These are phyloP conservation scores for Euphydryas editha DNA, from an alignment of 2,888 invertebrate species.

Conservation along the genomic window DNA sequence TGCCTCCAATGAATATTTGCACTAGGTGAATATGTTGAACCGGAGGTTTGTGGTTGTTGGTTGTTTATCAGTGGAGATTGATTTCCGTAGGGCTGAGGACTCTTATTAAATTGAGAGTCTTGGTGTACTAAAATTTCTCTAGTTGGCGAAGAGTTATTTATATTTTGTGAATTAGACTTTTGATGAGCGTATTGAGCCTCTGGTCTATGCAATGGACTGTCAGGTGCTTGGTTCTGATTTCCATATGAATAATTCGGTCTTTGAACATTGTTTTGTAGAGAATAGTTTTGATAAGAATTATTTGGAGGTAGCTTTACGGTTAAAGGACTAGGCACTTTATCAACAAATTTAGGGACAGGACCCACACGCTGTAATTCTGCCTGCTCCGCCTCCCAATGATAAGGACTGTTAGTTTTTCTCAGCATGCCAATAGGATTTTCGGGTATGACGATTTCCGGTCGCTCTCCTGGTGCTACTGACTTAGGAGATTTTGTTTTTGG, in stretches of 20 bases:
- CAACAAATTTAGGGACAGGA: constrained; percentile 72
- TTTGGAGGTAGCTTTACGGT: constrained; percentile 77
- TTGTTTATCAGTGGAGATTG: constrained; percentile 54
- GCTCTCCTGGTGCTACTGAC: constrained; percentile 81
- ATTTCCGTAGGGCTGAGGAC: constrained; percentile 73
- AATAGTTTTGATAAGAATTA: constrained; percentile 71
- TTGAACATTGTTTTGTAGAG: constrained; percentile 63
- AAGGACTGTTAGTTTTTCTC: constrained; percentile 87
- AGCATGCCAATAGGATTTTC: constrained; percentile 88
- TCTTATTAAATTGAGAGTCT: constrained; percentile 80
- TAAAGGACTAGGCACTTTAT: constrained; percentile 76
- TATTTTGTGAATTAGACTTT: constrained; percentile 63
- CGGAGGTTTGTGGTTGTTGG: constrained; percentile 62
- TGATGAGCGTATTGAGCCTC: constrained; percentile 77
- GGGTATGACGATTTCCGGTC: constrained; percentile 90
- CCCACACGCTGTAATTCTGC: constrained; percentile 81
- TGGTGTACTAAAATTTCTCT: constrained; percentile 74
- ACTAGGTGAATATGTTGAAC: constrained; percentile 68
- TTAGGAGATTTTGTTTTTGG: constrained; percentile 80
- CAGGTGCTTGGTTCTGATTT: constrained; percentile 65
- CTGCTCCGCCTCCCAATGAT: constrained; percentile 85
- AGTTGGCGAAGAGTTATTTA: constrained; percentile 65
- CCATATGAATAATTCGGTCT: constrained; percentile 53
- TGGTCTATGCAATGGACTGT: constrained; percentile 77
- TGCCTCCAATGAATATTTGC: constrained; percentile 79